A percentile compares a stretch with the other conserved stretches of the same genome.
Evolutionary conservation across 2,888 invertebrate genomes (phyloP).

Genomic region (Drosophila gaucha): DNA sequence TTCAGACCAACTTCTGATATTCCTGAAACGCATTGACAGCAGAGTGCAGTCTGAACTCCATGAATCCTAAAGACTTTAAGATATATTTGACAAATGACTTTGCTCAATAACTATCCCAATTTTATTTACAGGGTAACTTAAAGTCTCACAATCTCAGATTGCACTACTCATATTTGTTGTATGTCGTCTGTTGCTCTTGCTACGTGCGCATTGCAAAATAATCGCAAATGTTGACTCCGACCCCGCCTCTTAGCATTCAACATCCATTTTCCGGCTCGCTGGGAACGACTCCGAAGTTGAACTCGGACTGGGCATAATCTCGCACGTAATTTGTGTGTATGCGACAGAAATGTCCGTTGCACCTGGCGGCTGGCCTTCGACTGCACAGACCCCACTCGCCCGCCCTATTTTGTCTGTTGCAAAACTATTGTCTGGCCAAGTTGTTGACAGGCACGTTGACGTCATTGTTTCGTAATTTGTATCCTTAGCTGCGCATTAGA

Average conservation of each 20-base stretch:
- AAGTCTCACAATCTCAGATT: background rate
- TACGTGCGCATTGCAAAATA: conserved; percentile 52
- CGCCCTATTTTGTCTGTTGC: conserved; percentile 40
- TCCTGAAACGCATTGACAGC: too few species aligned
- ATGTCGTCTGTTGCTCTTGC: conserved; percentile 26
- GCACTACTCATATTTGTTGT: conserved; percentile 8
- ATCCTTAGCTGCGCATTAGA: conserved; percentile 78
- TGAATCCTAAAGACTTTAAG: too few species aligned
- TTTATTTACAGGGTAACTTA: background rate
- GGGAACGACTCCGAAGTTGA: conserved; percentile 24
- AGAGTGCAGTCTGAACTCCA: too few species aligned
- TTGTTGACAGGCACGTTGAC: conserved; percentile 82
- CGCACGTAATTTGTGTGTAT: conserved; percentile 80
- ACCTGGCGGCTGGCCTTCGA: conserved; percentile 56
- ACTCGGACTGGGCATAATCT: conserved; percentile 66
- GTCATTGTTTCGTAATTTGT: conserved; percentile 80
- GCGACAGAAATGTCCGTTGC: conserved; percentile 78
- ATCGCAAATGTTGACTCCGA: conserved; percentile 22
- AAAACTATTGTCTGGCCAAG: conserved; percentile 79
- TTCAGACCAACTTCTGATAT: too few species aligned
- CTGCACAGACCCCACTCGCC: conserved; percentile 2
- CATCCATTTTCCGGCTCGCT: conserved; percentile 11
- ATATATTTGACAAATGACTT: too few species aligned
- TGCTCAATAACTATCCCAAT: too few species aligned
- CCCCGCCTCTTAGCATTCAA: background rate